Base-by-base conservation (phyloP, 2,888 invertebrate genomes). In the Torymus auratus region DNA sequence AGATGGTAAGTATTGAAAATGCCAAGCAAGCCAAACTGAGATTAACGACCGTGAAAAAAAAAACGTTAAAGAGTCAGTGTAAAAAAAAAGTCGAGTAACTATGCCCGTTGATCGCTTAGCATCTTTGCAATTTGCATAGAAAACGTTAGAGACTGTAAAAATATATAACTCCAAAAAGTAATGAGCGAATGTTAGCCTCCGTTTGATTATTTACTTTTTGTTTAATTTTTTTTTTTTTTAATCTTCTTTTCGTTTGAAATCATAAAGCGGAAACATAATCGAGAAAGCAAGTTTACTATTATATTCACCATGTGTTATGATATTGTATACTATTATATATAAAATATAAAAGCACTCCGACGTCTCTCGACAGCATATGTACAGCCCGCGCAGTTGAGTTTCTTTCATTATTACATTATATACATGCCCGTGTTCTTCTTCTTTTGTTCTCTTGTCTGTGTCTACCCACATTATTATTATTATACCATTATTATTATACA, bases 1-100 rank as follows among this genome's bases (percentile, higher is more conserved):
- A 98, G 94, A 98, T 98, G 98, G 98, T 98, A 96, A 97, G 97
- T 96, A 91, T 85, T 83, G 83, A 41, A 85, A 84, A 83, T 83
- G 83, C 86, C 82, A 85, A 78, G 84, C 83, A 83, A 81, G 72
- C 41, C 81, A 75, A 67, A 80, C 72, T 76, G 75, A 74, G 58
- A 81, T 41, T 41, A 41, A 41, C 41, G 41, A 74, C 1, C 55
- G 69, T 72, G 61, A 64, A 78, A 2, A 64, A 55, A 70, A 55
- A 13, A 55, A 70, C 58, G n/a, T 64, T 20, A 56, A 72, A 73
- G 62, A 56, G 11, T 28, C 50, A 72, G 20, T 50, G 2, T 28
- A 60, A 75, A 78, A 41, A 28, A 68, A 17, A 20, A 64, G 41
- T 41, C 41, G 41, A 41, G 7, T 41, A 41, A 41, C 7, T 28